Base-by-base conservation (phyloP, 2,113 vertebrate species). In the Hyla sarda region DNA sequence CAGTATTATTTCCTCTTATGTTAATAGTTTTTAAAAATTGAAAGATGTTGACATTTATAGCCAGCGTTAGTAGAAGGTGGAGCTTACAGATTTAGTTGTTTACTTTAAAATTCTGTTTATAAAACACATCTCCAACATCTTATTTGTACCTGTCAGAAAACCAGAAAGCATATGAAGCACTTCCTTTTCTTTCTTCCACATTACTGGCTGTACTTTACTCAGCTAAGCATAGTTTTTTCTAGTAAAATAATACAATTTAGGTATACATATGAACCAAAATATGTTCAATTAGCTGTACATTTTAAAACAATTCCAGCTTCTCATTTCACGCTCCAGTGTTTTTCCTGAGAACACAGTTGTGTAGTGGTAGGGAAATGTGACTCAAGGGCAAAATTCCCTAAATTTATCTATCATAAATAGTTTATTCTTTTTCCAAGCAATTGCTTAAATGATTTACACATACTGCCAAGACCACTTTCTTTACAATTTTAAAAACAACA, bases 211-310 rank as follows among this genome's bases (percentile, higher is more conserved):
- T 45, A 45, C 41, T 47, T 25, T n/a, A 81, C 23, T 34, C 23
- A 47, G 32, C 34, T 65, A 65, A 47, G n/a, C 58, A 65, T 62
- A 81, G 25, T 62, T 80, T 62, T 78, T 60, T 81, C 25, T 47
- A 9, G 58, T 25, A 81, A 16, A 62, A 25, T 47, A 25, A 65
- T 62, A 81, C 45, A 47, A 65, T n/a, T 30, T 17, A 41, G 34
- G 23, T 65, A 62, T 81, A 56, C 58, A 47, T 28, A 81, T 65
- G 78, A 45, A 34, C 78, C 37, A 62, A 81, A 81, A 81, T 65
- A 81, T 81, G n/a, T 65, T 65, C 78, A 81, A 81, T 81, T 81
- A 81, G 56, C 58, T 81, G 78, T 81, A 81, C 47, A 81, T 81
- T 81, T 45, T 47, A 81, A 80, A 81, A 81, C 58, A 81, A 81